Evolutionary conservation across 2,888 invertebrate species (phyloP), one percentile per base, ranked within the genome.

Genomic region (Tachina fera): DNA sequence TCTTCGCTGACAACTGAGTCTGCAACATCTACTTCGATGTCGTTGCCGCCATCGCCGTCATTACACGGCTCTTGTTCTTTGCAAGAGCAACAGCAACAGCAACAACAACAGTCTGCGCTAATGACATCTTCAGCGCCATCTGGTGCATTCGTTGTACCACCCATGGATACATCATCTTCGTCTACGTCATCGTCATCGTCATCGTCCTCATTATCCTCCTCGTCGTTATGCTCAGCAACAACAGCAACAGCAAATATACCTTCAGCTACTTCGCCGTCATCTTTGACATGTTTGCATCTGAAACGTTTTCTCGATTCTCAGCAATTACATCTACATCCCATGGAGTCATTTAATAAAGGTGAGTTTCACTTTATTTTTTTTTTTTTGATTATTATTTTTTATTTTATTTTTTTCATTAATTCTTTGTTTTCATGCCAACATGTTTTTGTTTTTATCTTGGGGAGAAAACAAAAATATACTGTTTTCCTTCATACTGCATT

Each of bases 271-370:
- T 81, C 83, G 63, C 75, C 87, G 72, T 74, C 87, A 87, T 88
- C 89, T 87, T 87, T 90, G 88, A 87, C 89, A 83, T 92, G 92
- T 88, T 87, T 90, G 87, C 92, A 93, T 90, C 92, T 92, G 87
- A 89, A 91, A 87, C 90, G 92, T 87, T 89, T 91, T 88, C 89
- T 90, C 58, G 92, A 91, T 88, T 89, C 91, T 87, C 91, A 90
- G 85, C 88, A 89, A 84, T 87, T 89, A 83, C 89, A 90, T 68
- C 87, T 88, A 63, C 86, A 89, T 60, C 87, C 88, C 81, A 86
- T 88, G 87, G 90, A 89, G 78, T 82, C 87, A 71, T 68, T 83
- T 71, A 87, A 82, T 80, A 88, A 87, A 88, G 88, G 88, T 88
- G 83, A 88, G 87, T 79, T 82, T 72, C 45, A 49, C 14, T 56